Evolutionary conservation across 2,113 vertebrate species (phyloP), one percentile per base, ranked within the genome.

Genomic region (Piaya cayana): DNA sequence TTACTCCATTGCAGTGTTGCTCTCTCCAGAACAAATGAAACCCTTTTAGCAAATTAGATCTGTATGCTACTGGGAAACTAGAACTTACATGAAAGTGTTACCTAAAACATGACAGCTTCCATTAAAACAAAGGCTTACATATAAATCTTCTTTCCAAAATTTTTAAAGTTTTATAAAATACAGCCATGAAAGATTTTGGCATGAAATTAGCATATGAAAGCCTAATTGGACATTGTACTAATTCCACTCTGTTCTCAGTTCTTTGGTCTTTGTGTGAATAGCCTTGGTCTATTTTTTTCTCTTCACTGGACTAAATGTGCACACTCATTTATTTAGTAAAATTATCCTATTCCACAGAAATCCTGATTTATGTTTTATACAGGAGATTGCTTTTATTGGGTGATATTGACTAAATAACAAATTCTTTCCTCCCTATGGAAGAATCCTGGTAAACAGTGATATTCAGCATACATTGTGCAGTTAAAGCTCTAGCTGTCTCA

Each of bases 1-100:
- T 67, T 71, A 20, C 7, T n/a, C 7, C 5, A 21, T 37, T 37
- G 23, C 55, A 36, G 8, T 2, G 0, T 5, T 45, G 20, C 3
- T 68, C 8, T 53, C 53, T 39, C 39, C 39, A 17, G 25, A 65
- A 70, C 18, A 15, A 53, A 34, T 14, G 4, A 3, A 76, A 76
- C 4, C 9, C 7, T 29, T 65, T 82, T 29, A 25, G 6, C 2
- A 76, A 68, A 75, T 19, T 7, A 52, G 5, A 7, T 37, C 11
- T 4, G 5, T 53, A 14, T 25, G 23, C 3, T 67, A 89, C 34
- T 21, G 18, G 27, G 26, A 71, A 63, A 78, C 27, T 4, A 12
- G 1, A 15, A 65, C 43, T 56, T 42, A 30, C 8, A 9, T 20
- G 11, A n/a, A 87, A 53, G 3, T 0, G 1, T 56, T 93, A 32